These are phyloP conservation scores for Serripes groenlandicus DNA, from an alignment of 2,888 invertebrate species.

Conservation along the genomic window DNA sequence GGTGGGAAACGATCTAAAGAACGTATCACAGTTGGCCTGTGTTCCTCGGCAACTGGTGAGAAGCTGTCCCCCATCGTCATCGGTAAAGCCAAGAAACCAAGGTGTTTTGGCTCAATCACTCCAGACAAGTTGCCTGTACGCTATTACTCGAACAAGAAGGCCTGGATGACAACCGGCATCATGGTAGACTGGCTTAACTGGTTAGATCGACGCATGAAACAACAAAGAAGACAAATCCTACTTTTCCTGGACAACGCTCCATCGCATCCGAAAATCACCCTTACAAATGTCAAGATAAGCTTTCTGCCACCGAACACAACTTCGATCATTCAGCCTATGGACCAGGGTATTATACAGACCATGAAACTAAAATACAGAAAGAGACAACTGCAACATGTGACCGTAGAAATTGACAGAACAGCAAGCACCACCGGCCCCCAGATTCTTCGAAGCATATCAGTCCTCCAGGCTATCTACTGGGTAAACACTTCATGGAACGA, in stretches of 20 bases:
- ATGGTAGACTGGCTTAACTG: conserved; percentile 32
- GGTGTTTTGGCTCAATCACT: conserved; percentile 44
- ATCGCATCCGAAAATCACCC: conserved; percentile 11
- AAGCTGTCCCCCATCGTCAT: conserved; percentile 52
- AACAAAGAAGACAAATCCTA: conserved; percentile 24
- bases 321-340: conserved; percentile 25
- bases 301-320: conserved; percentile 36
- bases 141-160: conserved; percentile 44
- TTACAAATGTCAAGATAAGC: conserved; percentile 20
- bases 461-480: too few species aligned
- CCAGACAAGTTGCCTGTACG: conserved; percentile 20
- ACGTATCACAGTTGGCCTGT: conserved; percentile 46
- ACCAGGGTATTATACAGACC: conserved; percentile 38
- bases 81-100: conserved; percentile 50
- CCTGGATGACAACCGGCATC: conserved; percentile 46
- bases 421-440: too few species aligned
- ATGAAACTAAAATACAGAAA: conserved; percentile 20
- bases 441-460: too few species aligned
- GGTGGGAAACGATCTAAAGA: conserved; percentile 64
- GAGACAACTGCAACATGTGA: too few species aligned
- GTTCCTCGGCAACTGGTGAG: conserved; percentile 54
- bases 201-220: conserved; percentile 27
- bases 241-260: conserved; percentile 37
- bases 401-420: too few species aligned
- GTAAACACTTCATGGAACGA: too few species aligned